Base-by-base conservation (phyloP, 1,140 invertebrate genomes). In the Bombus pascuorum region DNA sequence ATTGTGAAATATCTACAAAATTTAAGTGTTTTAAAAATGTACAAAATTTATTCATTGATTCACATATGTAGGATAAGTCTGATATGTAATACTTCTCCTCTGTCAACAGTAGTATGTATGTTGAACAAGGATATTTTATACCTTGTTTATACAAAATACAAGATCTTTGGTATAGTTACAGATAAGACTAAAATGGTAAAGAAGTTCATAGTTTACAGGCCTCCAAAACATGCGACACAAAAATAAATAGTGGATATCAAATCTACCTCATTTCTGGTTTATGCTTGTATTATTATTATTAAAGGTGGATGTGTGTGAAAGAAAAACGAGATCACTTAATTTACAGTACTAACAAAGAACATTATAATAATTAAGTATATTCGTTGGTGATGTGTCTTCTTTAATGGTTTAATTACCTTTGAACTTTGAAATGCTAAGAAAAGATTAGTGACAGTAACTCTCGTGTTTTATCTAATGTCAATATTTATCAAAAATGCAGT, bases 261-360 rank as follows among this genome's bases (percentile, higher is more conserved):
- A 25, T 72, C 70, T 72, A 72, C 1, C 12, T 72, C 1, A 42
- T 3, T n/a, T 0, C 1, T 39, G 1, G n/a, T 62, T 37, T n/a
- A 62, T 62, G 75, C 82, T 78, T 77, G 22, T 34, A 28, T 13
- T 83, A 71, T 22, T 59, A 71, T 84, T 71, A 53, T 80, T 39
- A 62, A 25, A 72, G 76, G 53, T 79, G 32, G 76, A 79, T 47
- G 70, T 53, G 9, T n/a, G 47, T 53, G 57, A 32, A 44, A 53
- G 68, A 39, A 37, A 80, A 72, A 62, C 10, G 6, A 53, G 53
- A 72, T 62, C 53, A 68, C 28, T 85, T 57, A 39, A 80, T 85
- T 80, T 28, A 4, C 39, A 84, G 2, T 25, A 18, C 15, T 39
- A n/a, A 80, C 57, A 47, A 65, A 72, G 83, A 65, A 53, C 3